Percentiles rank a stretch among this genome's conserved stretches.
phyloP scores from a whole-genome alignment of 1,140 invertebrate species.

The Heliconius melpomene region DNA sequence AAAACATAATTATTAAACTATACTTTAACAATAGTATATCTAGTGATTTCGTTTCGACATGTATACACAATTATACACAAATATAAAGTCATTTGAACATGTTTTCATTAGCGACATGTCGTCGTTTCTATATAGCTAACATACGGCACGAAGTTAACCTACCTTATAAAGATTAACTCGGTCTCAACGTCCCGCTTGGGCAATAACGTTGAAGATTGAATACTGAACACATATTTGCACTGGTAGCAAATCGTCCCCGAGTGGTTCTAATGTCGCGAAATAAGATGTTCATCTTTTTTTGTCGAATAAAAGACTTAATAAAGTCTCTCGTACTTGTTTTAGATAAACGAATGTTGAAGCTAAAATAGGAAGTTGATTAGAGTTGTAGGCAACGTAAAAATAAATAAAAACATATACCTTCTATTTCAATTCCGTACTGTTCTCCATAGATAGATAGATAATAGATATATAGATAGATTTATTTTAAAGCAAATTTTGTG shows the following conservation, averaged over 20 bases:
- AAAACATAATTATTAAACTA: no score
- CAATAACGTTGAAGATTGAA: slow-evolving; percentile 55
- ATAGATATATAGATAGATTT: no score
- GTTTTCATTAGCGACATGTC: slow-evolving; percentile 20
- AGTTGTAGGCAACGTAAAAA: background rate
- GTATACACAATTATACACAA: no score
- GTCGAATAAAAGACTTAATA: slow-evolving; percentile 21
- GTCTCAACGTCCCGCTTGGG: slow-evolving; percentile 44
- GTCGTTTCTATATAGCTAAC: background rate
- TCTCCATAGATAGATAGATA: no score
- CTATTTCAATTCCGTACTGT: no score
- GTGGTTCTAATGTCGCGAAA: slow-evolving; percentile 44
- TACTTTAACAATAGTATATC: no score
- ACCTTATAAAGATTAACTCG: slow-evolving; percentile 44
- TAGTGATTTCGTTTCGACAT: no score
- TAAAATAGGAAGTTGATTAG: background rate
- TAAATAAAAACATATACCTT: no score
- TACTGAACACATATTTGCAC: slow-evolving; percentile 56
- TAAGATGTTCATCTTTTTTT: slow-evolving; percentile 40
- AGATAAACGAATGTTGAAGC: background rate
- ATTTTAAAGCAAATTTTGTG: no score
- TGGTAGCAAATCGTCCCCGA: slow-evolving; percentile 49
- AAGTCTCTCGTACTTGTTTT: background rate
- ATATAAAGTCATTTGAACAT: background rate
- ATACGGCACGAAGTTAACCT: slow-evolving; percentile 34